Evolutionary conservation across 2,113 vertebrate genomes (phyloP).

Genomic region (Lepisosteus osseus): DNA sequence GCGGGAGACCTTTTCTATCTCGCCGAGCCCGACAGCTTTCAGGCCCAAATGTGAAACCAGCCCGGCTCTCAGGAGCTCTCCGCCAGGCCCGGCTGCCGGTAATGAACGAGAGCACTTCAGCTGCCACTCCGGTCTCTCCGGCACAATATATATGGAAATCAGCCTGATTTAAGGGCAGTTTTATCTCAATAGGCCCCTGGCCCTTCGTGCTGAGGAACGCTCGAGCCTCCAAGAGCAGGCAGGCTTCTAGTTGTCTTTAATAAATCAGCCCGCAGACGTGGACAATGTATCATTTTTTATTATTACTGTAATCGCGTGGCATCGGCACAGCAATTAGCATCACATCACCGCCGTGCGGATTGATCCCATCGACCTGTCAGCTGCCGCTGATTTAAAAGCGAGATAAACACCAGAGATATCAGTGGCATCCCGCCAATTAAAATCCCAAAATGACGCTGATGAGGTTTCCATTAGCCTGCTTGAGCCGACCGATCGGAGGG

Average conservation of each 20-base stretch:
- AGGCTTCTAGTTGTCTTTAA: not conserved
- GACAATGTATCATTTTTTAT: not conserved
- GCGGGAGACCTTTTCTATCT: not conserved
- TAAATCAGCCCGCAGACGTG: not conserved
- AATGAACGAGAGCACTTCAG: not conserved
- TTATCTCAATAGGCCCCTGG: not conserved
- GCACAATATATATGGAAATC: slow-evolving; percentile 18
- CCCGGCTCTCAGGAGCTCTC: not conserved
- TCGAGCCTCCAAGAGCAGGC: not conserved
- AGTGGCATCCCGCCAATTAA: too few relatives aligned
- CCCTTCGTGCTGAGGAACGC: not conserved
- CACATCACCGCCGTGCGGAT: not conserved
- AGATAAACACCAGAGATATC: too few relatives aligned
- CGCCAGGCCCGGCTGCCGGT: not conserved
- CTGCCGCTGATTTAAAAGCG: too few relatives aligned
- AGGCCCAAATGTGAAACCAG: slow-evolving; percentile 8
- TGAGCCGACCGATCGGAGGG: too few relatives aligned
- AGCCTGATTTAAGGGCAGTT: slow-evolving; percentile 8
- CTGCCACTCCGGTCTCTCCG: not conserved
- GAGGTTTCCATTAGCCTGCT: too few relatives aligned
- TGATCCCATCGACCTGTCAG: too few relatives aligned
- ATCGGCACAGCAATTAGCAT: slow-evolving; percentile 15
- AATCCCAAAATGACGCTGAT: too few relatives aligned
- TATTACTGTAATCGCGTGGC: not conserved
- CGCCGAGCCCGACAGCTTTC: not conserved